A percentile compares a stretch with the other conserved stretches of the same genome.
phyloP scores from a whole-genome alignment of 2,113 vertebrate genomes.

The Sinocyclocheilus anophthalmus region DNA sequence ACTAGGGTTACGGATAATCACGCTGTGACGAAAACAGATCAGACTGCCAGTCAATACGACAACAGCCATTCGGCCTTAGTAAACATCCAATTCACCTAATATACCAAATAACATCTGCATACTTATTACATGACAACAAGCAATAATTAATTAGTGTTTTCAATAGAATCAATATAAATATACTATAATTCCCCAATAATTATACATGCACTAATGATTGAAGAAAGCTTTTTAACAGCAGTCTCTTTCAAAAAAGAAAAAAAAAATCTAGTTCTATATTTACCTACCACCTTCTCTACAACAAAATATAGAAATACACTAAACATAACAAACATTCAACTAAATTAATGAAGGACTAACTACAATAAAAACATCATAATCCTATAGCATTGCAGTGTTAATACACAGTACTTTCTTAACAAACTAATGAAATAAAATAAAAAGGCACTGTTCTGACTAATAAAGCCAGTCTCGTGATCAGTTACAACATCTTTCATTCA shows the following conservation, averaged over 20 bases:
- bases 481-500: too few relatives aligned
- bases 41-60: too few relatives aligned
- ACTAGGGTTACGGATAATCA: too few relatives aligned
- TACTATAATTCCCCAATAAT: background rate
- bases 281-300: background rate
- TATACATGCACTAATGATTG: background rate
- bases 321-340: background rate
- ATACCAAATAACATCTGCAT: background rate
- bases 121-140: background rate
- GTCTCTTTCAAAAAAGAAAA: background rate
- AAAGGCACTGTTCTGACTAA: too few relatives aligned
- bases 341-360: background rate
- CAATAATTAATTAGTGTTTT: background rate
- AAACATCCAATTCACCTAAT: background rate
- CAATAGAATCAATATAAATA: background rate
- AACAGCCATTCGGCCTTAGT: too few relatives aligned
- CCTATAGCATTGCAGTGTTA: too few relatives aligned
- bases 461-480: too few relatives aligned
- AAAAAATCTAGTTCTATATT: background rate
- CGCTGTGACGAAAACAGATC: too few relatives aligned
- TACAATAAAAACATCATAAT: background rate
- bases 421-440: too few relatives aligned
- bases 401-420: too few relatives aligned
- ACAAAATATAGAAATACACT: background rate
- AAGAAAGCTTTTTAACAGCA: background rate